Base-by-base conservation (phyloP, 1,140 invertebrate genomes). In the Papilio aristodemus region DNA sequence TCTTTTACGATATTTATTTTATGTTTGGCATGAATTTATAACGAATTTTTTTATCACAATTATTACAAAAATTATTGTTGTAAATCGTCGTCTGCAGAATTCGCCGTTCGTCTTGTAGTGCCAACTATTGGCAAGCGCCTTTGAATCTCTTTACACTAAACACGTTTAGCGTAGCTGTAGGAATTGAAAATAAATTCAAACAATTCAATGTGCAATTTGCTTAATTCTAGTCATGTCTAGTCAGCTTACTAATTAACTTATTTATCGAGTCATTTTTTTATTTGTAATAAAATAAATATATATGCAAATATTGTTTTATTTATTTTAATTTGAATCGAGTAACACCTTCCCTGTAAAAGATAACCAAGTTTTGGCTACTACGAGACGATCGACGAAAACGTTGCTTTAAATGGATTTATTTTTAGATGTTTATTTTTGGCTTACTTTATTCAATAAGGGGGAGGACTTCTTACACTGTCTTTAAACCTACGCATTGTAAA, bases 21-120 rank as follows among this genome's bases (percentile, higher is more conserved):
- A 86, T 85, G 89, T 91, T 91, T 91, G 87, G 89, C 89, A 91
- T 91, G 89, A 89, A 85, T 85, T 88, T 81, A 78, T 85, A 79
- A 89, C 87, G 79, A 86, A 86, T 85, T 84, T 88, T 72, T 83
- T 89, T 81, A 90, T 90, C 84, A 87, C 85, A 89, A 83, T 84
- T 72, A 76, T 89, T 84, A 81, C 80, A 74, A 85, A 77, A 75
- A 73, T 89, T 70, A 86, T 76, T 89, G 83, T 84, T 71, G 82
- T 88, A 76, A 85, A 79, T 79, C 79, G 78, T 87, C 79, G 78
- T 81, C 73, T 73, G 72, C 83, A 80, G 75, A 81, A 76, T 75
- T 72, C 76, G 83, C 80, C 83, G 86, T 77, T 89, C 85, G 89
- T 91, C 89, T 91, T 91, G 89, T 90, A 90, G 86, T 81, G 85